phyloP scores from a whole-genome alignment of 2,888 invertebrate genomes.

The Listrodromus nycthemerus region DNA sequence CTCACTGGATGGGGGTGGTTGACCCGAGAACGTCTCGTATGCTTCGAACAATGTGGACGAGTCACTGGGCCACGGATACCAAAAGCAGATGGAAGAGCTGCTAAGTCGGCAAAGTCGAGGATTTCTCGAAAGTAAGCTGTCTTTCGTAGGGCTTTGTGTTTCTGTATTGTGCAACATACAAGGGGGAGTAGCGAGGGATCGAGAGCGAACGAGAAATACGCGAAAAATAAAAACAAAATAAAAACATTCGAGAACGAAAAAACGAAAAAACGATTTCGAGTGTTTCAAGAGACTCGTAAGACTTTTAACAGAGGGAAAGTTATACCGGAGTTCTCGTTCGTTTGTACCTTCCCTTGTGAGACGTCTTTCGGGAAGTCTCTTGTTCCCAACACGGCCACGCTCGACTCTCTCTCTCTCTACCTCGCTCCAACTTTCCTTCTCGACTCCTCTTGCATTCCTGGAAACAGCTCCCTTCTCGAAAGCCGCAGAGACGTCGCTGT shows the following conservation, averaged over 20 bases:
- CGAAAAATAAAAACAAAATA: not conserved
- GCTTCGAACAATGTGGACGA: conserved; percentile 24
- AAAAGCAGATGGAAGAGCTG: conserved; percentile 25
- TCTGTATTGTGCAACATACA: not conserved
- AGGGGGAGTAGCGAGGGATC: not conserved
- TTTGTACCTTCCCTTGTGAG: conserved; percentile 36
- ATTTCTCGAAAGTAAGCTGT: conserved; percentile 14
- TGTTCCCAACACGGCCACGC: conserved; percentile 61
- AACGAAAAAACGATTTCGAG: conserved; percentile 15
- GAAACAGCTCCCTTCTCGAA: conserved; percentile 67
- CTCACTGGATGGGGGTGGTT: conserved; percentile 21
- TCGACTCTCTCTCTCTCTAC: conserved; percentile 37
- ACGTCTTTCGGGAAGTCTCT: conserved; percentile 64
- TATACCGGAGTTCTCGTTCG: conserved; percentile 39
- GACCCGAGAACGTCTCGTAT: conserved; percentile 10
- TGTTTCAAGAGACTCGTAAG: not conserved
- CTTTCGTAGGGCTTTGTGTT: conserved; percentile 8
- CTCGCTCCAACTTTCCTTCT: conserved; percentile 24
- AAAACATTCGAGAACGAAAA: not conserved
- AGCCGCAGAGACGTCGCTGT: conserved; percentile 57
- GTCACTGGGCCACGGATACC: conserved; percentile 9
- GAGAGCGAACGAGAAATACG: conserved; percentile 1
- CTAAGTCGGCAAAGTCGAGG: conserved; percentile 17
- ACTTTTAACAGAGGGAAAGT: conserved; percentile 34
- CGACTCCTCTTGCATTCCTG: conserved; percentile 62